Conservation (phyloP, 2,888 invertebrate species). For the Lomographa bimaculata region DNA sequence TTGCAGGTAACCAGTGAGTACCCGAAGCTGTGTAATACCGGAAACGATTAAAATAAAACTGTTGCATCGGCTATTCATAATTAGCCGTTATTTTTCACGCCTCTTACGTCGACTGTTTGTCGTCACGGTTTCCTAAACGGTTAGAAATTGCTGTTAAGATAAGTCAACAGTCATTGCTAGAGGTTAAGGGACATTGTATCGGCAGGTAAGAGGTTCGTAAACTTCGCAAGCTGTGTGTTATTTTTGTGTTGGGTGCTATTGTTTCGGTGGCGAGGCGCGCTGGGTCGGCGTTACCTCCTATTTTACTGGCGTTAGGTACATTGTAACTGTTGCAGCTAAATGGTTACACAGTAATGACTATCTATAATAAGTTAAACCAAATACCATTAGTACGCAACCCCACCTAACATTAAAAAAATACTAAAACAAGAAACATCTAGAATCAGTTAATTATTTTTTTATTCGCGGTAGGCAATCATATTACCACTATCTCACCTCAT, state of each 20-base stretch:
- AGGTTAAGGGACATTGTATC: too few relatives aligned
- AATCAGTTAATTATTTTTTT: too few relatives aligned
- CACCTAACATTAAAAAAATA: too few relatives aligned
- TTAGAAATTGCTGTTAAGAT: conserved; percentile 4
- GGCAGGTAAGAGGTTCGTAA: too few relatives aligned
- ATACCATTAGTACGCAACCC: too few relatives aligned
- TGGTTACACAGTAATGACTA: conserved; percentile 23
- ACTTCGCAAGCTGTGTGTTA: not conserved
- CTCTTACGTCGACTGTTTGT: conserved; percentile 19
- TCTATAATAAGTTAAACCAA: too few relatives aligned
- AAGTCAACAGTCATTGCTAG: not conserved
- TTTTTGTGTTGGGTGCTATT: conserved; percentile 16
- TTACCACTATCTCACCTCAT: too few relatives aligned
- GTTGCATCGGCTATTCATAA: conserved; percentile 25
- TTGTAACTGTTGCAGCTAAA: conserved; percentile 27
- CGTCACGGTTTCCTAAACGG: conserved; percentile 20
- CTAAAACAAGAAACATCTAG: too few relatives aligned
- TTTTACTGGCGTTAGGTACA: conserved; percentile 14
- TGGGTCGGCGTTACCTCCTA: conserved; percentile 35
- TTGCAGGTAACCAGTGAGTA: conserved; percentile 1
- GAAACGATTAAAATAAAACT: conserved; percentile 10
- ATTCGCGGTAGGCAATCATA: too few relatives aligned
- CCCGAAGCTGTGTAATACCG: conserved; percentile 17
- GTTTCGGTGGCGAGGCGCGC: conserved; percentile 13
- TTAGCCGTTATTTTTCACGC: conserved; percentile 23